These are phyloP conservation scores for Cotesia congregata DNA, from an alignment of 2,888 invertebrate genomes.

Conservation along the genomic window DNA sequence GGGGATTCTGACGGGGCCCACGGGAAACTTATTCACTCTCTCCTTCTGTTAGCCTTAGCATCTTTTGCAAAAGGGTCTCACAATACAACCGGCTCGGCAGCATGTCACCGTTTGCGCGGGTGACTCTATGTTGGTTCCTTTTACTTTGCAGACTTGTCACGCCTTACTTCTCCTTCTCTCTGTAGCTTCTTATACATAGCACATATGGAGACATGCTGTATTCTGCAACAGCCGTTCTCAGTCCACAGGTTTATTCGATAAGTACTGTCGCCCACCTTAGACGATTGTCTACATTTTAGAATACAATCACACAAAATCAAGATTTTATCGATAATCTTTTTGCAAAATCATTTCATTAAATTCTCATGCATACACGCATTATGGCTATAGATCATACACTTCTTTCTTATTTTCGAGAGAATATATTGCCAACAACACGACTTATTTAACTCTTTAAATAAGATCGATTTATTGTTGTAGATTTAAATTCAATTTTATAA, in stretches of 20 bases:
- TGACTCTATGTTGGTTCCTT: slow-evolving; percentile 67
- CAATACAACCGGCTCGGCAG: slow-evolving; percentile 70
- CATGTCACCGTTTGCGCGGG: slow-evolving; percentile 70
- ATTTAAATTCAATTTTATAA: neutral
- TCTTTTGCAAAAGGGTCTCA: slow-evolving; percentile 49
- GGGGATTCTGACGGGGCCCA: slow-evolving; percentile 47
- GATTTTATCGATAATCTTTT: slow-evolving; percentile 5
- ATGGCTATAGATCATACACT: neutral
- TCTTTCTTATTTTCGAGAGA: neutral
- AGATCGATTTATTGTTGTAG: neutral
- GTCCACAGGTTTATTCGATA: slow-evolving; percentile 12
- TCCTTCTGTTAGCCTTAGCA: slow-evolving; percentile 9
- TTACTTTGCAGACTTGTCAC: slow-evolving; percentile 68
- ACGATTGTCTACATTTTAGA: slow-evolving; percentile 25
- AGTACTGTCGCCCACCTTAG: slow-evolving; percentile 25
- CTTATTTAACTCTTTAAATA: neutral
- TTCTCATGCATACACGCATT: slow-evolving; percentile 13
- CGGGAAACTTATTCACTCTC: slow-evolving; percentile 26
- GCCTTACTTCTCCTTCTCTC: slow-evolving; percentile 63
- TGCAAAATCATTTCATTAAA: slow-evolving; percentile 4
- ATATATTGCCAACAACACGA: no score
- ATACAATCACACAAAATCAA: neutral
- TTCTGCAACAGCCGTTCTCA: slow-evolving; percentile 25
- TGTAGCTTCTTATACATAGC: slow-evolving; percentile 48
- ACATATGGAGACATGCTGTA: slow-evolving; percentile 49